Evolutionary conservation across 2,113 vertebrate species (phyloP).

Genomic region (Rhegmatorhina hoffmannsi): DNA sequence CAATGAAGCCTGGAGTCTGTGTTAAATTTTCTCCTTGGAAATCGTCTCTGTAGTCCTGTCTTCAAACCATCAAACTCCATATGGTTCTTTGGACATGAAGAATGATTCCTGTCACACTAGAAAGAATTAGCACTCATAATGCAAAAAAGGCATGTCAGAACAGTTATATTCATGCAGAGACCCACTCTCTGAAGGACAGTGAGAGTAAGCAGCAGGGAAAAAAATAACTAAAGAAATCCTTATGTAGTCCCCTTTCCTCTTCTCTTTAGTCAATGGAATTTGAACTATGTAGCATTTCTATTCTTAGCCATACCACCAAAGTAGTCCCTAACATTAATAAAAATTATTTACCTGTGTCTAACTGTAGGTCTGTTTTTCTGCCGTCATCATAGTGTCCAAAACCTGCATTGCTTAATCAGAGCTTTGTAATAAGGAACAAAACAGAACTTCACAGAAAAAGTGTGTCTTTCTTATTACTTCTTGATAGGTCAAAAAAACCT

Average conservation of each 20-base stretch:
- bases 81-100: background rate
- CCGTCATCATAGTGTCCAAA: background rate
- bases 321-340: background rate
- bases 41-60: background rate
- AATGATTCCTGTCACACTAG: background rate
- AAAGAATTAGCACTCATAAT: background rate
- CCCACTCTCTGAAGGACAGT: background rate
- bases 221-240: background rate
- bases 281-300: background rate
- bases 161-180: background rate
- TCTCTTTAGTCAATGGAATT: background rate
- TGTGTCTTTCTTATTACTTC: background rate
- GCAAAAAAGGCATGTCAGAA: background rate
- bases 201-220: background rate
- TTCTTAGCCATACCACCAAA: background rate
- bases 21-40: background rate
- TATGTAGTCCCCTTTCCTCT: background rate
- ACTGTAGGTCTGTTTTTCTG: background rate
- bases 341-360: background rate
- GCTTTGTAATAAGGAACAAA: background rate
- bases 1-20: background rate
- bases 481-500: background rate
- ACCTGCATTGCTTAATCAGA: background rate
- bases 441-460: background rate
- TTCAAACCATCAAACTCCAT: background rate